Conservation (phyloP, 1,140 invertebrate genomes). For the Tyrophagus putrescentiae region DNA sequence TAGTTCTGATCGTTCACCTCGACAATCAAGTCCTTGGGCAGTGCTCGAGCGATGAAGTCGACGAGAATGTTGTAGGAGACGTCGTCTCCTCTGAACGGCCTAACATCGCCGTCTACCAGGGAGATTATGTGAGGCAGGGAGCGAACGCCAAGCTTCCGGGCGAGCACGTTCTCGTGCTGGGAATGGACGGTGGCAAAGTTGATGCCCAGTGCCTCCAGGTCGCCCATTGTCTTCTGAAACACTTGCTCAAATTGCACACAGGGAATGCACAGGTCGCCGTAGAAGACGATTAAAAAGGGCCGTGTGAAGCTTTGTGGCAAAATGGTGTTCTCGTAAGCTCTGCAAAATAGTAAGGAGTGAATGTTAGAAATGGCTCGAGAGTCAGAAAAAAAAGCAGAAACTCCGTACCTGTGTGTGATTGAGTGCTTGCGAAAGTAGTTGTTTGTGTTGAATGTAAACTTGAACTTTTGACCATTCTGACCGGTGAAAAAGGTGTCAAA, state of each 20-base stretch:
- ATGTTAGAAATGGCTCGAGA: background rate
- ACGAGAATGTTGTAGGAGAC: slow-evolving; percentile 61
- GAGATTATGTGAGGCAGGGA: slow-evolving; percentile 62
- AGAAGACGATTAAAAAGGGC: slow-evolving; percentile 70
- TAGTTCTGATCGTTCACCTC: slow-evolving; percentile 54
- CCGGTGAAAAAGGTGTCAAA: slow-evolving; percentile 34
- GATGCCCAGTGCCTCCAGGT: slow-evolving; percentile 54
- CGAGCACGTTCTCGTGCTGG: slow-evolving; percentile 55
- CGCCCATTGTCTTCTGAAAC: slow-evolving; percentile 55
- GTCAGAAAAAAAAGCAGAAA: slow-evolving; percentile 1
- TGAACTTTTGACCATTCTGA: slow-evolving; percentile 45
- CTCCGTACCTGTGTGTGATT: slow-evolving; percentile 56
- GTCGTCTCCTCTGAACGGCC: slow-evolving; percentile 58
- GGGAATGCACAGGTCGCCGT: slow-evolving; percentile 80
- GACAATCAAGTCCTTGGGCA: slow-evolving; percentile 60
- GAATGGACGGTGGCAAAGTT: slow-evolving; percentile 60
- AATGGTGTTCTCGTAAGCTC: slow-evolving; percentile 69
- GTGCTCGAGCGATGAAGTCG: slow-evolving; percentile 65
- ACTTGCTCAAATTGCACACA: slow-evolving; percentile 67
- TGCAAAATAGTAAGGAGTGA: slow-evolving; percentile 34
- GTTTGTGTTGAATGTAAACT: slow-evolving; percentile 61
- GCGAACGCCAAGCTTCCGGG: slow-evolving; percentile 57
- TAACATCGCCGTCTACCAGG: slow-evolving; percentile 60
- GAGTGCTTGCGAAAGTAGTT: slow-evolving; percentile 60
- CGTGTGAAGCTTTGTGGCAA: slow-evolving; percentile 60